Evolutionary conservation across 2,888 invertebrate species (phyloP).

Genomic region (Anthrax anthrax): DNA sequence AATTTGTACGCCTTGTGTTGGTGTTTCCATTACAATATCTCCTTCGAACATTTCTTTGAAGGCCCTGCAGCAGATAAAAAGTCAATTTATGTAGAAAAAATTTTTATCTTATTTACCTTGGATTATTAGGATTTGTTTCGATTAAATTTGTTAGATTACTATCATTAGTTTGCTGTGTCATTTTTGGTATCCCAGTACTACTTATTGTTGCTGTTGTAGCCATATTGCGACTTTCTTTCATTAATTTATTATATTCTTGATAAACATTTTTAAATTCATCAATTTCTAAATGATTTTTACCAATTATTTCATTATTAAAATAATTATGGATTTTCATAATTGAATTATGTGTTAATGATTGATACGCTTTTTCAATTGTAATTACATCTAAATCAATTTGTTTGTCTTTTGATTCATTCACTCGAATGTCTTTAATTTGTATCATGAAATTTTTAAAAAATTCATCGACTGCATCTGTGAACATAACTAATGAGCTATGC

Average conservation of each 20-base stretch:
- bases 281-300: slow-evolving; percentile 27
- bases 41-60: slow-evolving; percentile 7
- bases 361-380: slow-evolving; percentile 27
- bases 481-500: slow-evolving; percentile 24
- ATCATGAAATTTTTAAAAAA: slow-evolving; percentile 25
- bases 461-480: slow-evolving; percentile 29
- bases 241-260: slow-evolving; percentile 30
- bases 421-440: slow-evolving; percentile 18
- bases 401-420: slow-evolving; percentile 15
- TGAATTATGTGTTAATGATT: slow-evolving; percentile 24
- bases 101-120: slow-evolving; percentile 1
- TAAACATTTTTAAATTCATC: slow-evolving; percentile 27
- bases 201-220: slow-evolving; percentile 8
- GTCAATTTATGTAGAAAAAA: neutral
- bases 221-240: slow-evolving; percentile 32
- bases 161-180: neutral
- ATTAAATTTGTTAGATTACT: too few species aligned
- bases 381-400: slow-evolving; percentile 18
- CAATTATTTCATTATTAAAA: slow-evolving; percentile 29
- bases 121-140: too few species aligned
- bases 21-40: slow-evolving; percentile 6
- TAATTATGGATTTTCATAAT: slow-evolving; percentile 30
- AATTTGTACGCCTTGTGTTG: slow-evolving; percentile 4
- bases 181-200: slow-evolving; percentile 6
- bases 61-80: neutral